phyloP scores from a whole-genome alignment of 2,113 vertebrate species.

The Pithys albifrons region DNA sequence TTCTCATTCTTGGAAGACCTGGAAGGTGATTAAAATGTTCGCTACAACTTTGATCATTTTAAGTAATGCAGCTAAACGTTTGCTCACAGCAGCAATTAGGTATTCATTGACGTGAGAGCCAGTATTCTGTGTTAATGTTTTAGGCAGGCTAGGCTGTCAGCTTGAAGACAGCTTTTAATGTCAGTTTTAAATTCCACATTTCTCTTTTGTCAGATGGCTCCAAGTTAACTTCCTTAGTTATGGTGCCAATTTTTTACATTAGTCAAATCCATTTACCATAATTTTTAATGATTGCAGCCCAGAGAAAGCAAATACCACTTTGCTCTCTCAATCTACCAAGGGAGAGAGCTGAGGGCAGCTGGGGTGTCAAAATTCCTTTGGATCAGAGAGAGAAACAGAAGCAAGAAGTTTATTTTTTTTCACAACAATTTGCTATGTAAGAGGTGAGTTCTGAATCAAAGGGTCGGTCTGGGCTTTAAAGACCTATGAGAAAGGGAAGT shows the following conservation, averaged over 20 bases:
- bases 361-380: background rate
- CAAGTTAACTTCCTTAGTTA: background rate
- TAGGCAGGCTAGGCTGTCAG: background rate
- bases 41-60: background rate
- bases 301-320: conserved; percentile 12
- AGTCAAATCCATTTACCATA: background rate
- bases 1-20: background rate
- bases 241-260: background rate
- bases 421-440: background rate
- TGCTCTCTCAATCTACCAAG: background rate
- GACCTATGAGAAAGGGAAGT: background rate
- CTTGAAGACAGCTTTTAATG: conserved; percentile 16
- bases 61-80: background rate
- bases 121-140: background rate
- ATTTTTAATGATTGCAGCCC: background rate
- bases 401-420: background rate
- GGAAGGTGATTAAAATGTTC: conserved; percentile 27
- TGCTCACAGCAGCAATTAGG: conserved; percentile 6
- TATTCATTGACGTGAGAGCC: conserved; percentile 10
- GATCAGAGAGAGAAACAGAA: background rate
- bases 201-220: background rate
- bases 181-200: background rate
- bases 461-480: background rate
- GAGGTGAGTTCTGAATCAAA: background rate
- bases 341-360: background rate